Conservation (phyloP, 2,888 invertebrate genomes). For the Pomacea canaliculata region DNA sequence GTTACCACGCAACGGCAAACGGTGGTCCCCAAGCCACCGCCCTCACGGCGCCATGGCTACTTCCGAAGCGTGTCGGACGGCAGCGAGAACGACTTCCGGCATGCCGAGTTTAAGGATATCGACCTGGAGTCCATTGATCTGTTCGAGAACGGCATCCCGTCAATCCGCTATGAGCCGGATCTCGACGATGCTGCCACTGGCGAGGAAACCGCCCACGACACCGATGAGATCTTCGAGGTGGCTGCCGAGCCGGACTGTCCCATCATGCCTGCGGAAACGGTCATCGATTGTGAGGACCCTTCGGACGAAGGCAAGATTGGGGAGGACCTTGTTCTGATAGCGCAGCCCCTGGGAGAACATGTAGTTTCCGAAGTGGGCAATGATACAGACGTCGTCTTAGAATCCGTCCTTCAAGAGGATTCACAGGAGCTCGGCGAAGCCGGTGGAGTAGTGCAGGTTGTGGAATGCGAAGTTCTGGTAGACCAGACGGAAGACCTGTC, state of each 20-base stretch:
- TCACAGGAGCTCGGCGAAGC: too few relatives aligned
- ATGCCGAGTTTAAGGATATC: conserved; percentile 9
- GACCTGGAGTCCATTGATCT: conserved; percentile 2
- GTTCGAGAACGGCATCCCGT: not conserved
- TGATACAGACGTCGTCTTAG: too few relatives aligned
- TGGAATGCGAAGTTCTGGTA: too few relatives aligned
- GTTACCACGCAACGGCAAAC: not conserved
- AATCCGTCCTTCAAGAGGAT: too few relatives aligned
- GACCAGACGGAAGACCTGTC: too few relatives aligned
- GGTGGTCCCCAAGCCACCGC: not conserved
- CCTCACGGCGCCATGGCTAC: not conserved
- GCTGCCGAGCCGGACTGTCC: conserved; percentile 10
- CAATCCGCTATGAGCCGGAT: not conserved
- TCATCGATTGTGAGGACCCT: not conserved
- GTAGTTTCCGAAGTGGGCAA: not conserved
- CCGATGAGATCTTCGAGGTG: conserved; percentile 18
- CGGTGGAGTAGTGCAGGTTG: too few relatives aligned
- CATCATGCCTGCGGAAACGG: not conserved
- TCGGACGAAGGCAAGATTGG: not conserved
- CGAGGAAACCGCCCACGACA: conserved; percentile 2
- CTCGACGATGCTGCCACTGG: not conserved
- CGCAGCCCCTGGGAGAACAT: not conserved
- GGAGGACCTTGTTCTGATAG: not conserved
- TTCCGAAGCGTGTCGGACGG: conserved; percentile 18
- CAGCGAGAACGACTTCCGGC: not conserved